phyloP scores from a whole-genome alignment of 1,140 invertebrate genomes.

The Vanessa atalanta region DNA sequence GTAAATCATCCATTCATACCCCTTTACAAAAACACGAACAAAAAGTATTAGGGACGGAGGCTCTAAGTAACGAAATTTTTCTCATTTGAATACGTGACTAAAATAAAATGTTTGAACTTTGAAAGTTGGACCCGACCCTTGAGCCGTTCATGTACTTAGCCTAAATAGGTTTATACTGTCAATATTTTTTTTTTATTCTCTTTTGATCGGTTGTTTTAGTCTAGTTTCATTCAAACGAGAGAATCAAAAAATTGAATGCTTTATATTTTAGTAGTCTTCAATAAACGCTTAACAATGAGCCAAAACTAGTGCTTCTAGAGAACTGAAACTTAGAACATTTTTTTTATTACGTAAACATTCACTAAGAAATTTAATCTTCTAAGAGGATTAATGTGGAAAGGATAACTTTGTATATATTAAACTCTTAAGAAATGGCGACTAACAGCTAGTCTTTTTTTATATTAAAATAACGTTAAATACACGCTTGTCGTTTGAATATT shows the following conservation, averaged over 20 bases:
- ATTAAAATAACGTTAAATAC: too few relatives aligned
- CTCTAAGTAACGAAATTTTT: conserved; percentile 41
- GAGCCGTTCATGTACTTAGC: conserved; percentile 18
- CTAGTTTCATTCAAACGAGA: conserved; percentile 2
- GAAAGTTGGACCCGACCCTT: conserved; percentile 27
- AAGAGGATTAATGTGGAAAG: too few relatives aligned
- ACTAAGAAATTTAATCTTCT: too few relatives aligned
- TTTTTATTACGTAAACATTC: too few relatives aligned
- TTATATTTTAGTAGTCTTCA: neutral
- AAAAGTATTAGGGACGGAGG: conserved; percentile 32
- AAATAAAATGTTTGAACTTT: conserved; percentile 37
- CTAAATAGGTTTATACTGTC: conserved; percentile 32
- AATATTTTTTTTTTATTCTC: conserved; percentile 5
- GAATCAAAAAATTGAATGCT: neutral
- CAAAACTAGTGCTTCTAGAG: too few relatives aligned
- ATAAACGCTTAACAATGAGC: neutral
- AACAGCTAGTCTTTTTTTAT: too few relatives aligned
- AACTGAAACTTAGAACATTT: too few relatives aligned
- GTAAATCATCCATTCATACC: conserved; percentile 39
- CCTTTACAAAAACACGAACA: conserved; percentile 37
- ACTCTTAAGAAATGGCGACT: too few relatives aligned
- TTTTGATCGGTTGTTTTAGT: conserved; percentile 3
- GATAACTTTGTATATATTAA: too few relatives aligned
- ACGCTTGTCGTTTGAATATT: too few relatives aligned
- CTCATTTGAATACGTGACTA: conserved; percentile 43